Conservation (phyloP, 2,113 vertebrate species). For the Galemys pyrenaicus region DNA sequence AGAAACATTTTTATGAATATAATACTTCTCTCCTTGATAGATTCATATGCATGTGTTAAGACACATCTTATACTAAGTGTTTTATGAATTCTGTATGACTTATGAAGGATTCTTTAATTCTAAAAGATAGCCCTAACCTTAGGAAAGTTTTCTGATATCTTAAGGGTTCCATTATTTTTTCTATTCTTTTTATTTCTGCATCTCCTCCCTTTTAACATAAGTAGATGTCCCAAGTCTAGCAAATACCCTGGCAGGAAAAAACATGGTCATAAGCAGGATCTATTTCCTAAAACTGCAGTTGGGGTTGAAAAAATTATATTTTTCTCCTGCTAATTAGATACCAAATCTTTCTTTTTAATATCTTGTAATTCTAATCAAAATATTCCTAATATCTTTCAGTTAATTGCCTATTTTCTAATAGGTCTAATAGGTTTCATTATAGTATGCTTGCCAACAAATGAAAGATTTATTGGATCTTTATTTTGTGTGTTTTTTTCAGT, state of each 20-base stretch:
- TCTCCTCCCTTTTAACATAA: not conserved
- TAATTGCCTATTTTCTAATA: conserved; percentile 2
- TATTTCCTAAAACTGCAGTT: not conserved
- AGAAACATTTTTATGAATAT: not conserved
- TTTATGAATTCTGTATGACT: not conserved
- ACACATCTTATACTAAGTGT: not conserved
- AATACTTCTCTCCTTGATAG: not conserved
- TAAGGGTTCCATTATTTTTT: not conserved
- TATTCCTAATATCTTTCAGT: not conserved
- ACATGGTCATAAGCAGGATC: not conserved
- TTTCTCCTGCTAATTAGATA: not conserved
- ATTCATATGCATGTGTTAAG: not conserved
- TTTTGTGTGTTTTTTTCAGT: not conserved
- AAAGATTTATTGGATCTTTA: not conserved
- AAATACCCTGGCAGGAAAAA: not conserved
- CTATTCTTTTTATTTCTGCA: not conserved
- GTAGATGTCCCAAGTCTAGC: not conserved
- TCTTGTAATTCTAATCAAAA: not conserved
- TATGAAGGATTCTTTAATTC: not conserved
- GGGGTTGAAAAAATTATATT: not conserved
- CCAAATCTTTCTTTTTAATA: not conserved
- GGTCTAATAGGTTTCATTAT: not conserved
- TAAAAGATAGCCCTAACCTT: not conserved
- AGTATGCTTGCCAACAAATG: not conserved
- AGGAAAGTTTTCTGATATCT: not conserved